Conservation (phyloP, 1,140 invertebrate species). For the Uloborus diversus region DNA sequence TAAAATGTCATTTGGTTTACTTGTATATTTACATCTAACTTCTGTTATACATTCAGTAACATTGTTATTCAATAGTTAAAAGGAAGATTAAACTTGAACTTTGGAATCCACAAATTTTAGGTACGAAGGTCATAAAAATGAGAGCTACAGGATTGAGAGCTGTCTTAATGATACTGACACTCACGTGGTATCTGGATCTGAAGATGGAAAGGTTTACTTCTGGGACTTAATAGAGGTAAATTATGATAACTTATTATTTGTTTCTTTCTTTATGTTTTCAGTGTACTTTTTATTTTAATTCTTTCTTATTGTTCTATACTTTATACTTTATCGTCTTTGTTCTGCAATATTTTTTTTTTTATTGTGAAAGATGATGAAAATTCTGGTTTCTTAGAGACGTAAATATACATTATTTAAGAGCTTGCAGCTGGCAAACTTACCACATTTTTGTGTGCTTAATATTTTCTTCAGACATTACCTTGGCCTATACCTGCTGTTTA, state of each 20-base stretch:
- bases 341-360: neutral
- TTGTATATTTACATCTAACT: too few species aligned
- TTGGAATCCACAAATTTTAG: too few species aligned
- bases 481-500: too few species aligned
- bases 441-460: neutral
- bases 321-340: neutral
- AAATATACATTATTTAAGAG: neutral
- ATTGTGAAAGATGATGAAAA: neutral
- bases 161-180: slow-evolving; percentile 83
- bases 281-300: neutral
- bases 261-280: neutral
- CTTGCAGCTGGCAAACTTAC: neutral
- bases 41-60: too few species aligned
- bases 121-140: slow-evolving; percentile 76
- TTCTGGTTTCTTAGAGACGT: neutral
- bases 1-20: too few species aligned
- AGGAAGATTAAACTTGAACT: too few species aligned
- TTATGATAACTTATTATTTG: neutral
- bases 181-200: slow-evolving; percentile 86
- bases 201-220: slow-evolving; percentile 82
- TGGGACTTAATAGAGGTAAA: slow-evolving; percentile 81
- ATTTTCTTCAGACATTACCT: too few species aligned
- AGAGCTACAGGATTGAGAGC: slow-evolving; percentile 86
- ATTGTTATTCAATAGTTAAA: too few species aligned
- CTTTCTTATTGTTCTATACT: neutral